Conservation (phyloP, 2,113 vertebrate genomes). For the Rhagologus leucostigma region DNA sequence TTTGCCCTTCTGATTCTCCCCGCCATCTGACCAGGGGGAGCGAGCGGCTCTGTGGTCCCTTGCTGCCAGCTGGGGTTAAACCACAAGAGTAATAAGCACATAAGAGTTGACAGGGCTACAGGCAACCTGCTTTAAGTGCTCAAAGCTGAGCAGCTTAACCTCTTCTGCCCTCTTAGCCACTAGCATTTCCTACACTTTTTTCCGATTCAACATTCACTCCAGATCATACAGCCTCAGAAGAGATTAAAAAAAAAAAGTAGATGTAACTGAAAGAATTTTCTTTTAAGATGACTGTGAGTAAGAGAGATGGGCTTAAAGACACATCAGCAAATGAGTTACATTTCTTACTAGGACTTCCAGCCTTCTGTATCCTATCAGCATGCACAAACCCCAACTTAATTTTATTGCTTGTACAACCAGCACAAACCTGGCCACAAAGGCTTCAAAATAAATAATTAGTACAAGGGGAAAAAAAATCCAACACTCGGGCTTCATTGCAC, state of each 20-base stretch:
- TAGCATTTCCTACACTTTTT: background rate
- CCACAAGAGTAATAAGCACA: background rate
- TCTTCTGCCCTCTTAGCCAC: background rate
- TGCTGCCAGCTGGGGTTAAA: background rate
- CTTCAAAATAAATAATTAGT: slow-evolving; percentile 49
- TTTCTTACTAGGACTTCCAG: background rate
- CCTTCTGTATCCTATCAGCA: background rate
- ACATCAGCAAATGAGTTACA: background rate
- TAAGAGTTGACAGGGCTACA: background rate
- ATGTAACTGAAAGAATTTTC: background rate
- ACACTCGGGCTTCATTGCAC: slow-evolving; percentile 64
- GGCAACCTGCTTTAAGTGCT: background rate
- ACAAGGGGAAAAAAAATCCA: slow-evolving; percentile 52
- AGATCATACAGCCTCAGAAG: background rate
- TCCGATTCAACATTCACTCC: background rate
- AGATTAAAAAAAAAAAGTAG: background rate
- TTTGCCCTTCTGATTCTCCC: background rate
- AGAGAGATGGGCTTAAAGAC: background rate
- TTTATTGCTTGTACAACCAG: slow-evolving; percentile 48
- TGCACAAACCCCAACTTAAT: background rate
- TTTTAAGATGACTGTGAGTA: background rate
- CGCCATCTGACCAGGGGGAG: background rate
- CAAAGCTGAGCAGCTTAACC: background rate
- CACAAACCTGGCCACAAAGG: slow-evolving; percentile 26
- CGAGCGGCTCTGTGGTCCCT: background rate